phyloP scores from a whole-genome alignment of 2,113 vertebrate genomes.

The Corythornis vintsioides region DNA sequence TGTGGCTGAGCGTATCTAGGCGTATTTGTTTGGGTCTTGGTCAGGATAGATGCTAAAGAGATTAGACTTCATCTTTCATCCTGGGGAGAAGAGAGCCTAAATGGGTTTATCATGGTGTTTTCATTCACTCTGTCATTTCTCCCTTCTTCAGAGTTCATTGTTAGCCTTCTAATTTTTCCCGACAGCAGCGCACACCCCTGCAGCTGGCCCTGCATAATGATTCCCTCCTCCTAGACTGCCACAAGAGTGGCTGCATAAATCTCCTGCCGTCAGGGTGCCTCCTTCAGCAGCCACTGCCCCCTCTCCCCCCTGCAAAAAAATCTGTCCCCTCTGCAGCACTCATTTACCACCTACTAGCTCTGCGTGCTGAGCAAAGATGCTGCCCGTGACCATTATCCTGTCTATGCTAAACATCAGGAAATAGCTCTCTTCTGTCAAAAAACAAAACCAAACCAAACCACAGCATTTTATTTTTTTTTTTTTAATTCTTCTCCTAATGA shows the following conservation, averaged over 20 bases:
- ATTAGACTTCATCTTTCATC: slow-evolving; percentile 41
- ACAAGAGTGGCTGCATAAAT: slow-evolving; percentile 42
- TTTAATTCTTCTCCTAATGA: not conserved
- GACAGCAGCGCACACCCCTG: slow-evolving; percentile 55
- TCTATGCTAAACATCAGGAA: slow-evolving; percentile 17
- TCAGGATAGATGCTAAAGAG: slow-evolving; percentile 33
- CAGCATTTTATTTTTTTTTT: not conserved
- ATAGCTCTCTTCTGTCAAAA: slow-evolving; percentile 28
- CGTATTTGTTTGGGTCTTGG: not conserved
- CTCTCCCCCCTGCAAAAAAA: slow-evolving; percentile 30
- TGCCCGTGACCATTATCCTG: slow-evolving; percentile 22
- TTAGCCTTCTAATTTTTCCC: slow-evolving; percentile 64
- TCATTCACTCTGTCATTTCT: slow-evolving; percentile 53
- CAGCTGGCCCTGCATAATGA: slow-evolving; percentile 66
- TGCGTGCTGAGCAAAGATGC: slow-evolving; percentile 39
- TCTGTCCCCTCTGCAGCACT: slow-evolving; percentile 28
- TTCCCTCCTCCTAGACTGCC: slow-evolving; percentile 39
- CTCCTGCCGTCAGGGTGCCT: slow-evolving; percentile 49
- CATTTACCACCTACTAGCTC: slow-evolving; percentile 63
- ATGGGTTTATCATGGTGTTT: slow-evolving; percentile 63
- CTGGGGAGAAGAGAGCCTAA: slow-evolving; percentile 16
- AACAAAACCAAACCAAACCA: not conserved
- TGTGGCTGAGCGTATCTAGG: not conserved
- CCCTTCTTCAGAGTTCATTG: slow-evolving; percentile 46
- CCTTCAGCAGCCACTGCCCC: not conserved